A percentile compares a stretch with the other conserved stretches of the same genome.
Evolutionary conservation across 2,113 vertebrate genomes (phyloP).

Genomic region (Apeltes quadracus): DNA sequence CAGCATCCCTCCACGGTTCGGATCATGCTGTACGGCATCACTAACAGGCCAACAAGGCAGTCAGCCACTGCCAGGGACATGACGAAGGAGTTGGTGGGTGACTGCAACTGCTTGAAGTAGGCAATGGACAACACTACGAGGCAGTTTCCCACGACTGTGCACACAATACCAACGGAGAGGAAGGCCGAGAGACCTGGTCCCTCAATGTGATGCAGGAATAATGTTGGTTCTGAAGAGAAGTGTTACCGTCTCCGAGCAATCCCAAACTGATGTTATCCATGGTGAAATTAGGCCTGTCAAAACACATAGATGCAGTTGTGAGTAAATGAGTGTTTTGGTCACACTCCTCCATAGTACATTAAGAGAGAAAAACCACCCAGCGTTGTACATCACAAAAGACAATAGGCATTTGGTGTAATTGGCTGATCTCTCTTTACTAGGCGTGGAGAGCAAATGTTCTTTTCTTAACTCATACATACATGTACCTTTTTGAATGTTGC

Average conservation of each 20-base stretch:
- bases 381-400: conserved; percentile 1
- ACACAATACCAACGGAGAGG: conserved; percentile 70
- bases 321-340: conserved; percentile 13
- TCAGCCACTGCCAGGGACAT: conserved; percentile 83
- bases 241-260: conserved; percentile 52
- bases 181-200: conserved; percentile 63
- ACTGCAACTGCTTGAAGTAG: conserved; percentile 82
- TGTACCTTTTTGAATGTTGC: conserved; percentile 2
- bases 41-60: conserved; percentile 82
- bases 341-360: conserved; percentile 14
- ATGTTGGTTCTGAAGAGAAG: conserved; percentile 56
- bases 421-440: conserved; percentile 39
- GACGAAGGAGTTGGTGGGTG: conserved; percentile 82
- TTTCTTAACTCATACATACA: conserved; percentile 24
- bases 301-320: conserved; percentile 40
- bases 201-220: conserved; percentile 64
- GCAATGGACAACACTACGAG: conserved; percentile 82
- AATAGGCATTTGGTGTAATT: neutral
- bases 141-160: conserved; percentile 82
- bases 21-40: conserved; percentile 86
- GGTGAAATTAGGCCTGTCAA: conserved; percentile 55
- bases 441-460: conserved; percentile 35
- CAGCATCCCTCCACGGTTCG: conserved; percentile 83
- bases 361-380: conserved; percentile 26
- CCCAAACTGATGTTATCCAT: conserved; percentile 74